phyloP scores from a whole-genome alignment of 2,113 vertebrate genomes.

The Hymenochirus boettgeri region DNA sequence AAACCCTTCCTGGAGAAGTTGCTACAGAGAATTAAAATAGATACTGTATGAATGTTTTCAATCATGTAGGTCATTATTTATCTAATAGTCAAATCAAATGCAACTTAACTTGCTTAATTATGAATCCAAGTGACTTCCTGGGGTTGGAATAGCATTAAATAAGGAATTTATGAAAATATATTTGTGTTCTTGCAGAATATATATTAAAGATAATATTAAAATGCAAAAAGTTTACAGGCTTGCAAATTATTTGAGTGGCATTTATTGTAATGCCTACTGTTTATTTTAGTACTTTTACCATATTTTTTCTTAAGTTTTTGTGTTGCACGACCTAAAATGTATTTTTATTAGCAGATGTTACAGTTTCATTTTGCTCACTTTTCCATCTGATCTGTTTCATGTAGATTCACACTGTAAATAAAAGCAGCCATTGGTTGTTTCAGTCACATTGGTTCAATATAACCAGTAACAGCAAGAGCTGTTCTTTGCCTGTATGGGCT shows the following conservation, averaged over 20 bases:
- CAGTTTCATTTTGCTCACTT: slow-evolving; percentile 57
- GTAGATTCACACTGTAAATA: slow-evolving; percentile 76
- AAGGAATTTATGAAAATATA: too few relatives aligned
- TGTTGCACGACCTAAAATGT: slow-evolving; percentile 74
- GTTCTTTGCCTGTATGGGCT: slow-evolving; percentile 60
- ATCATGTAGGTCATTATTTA: too few relatives aligned
- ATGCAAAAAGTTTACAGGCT: slow-evolving; percentile 72
- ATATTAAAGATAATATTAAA: slow-evolving; percentile 58
- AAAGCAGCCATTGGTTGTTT: slow-evolving; percentile 59
- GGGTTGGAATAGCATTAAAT: too few relatives aligned
- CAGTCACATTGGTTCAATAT: slow-evolving; percentile 59
- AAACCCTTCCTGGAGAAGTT: too few relatives aligned
- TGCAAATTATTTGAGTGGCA: slow-evolving; percentile 72
- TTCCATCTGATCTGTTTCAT: slow-evolving; percentile 61
- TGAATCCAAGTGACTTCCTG: too few relatives aligned
- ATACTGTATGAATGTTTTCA: too few relatives aligned
- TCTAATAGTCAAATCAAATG: too few relatives aligned
- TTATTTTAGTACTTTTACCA: slow-evolving; percentile 49
- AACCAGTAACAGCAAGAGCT: slow-evolving; percentile 54
- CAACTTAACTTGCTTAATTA: too few relatives aligned
- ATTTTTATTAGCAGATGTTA: slow-evolving; percentile 63
- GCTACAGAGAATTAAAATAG: too few relatives aligned
- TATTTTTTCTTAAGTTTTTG: slow-evolving; percentile 42
- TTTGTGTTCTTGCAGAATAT: slow-evolving; percentile 46
- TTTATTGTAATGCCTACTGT: slow-evolving; percentile 66